Percentiles rank a stretch among this genome's conserved stretches.
phyloP scores from a whole-genome alignment of 2,797 vertebrate genomes.

The Danionella dracula region DNA sequence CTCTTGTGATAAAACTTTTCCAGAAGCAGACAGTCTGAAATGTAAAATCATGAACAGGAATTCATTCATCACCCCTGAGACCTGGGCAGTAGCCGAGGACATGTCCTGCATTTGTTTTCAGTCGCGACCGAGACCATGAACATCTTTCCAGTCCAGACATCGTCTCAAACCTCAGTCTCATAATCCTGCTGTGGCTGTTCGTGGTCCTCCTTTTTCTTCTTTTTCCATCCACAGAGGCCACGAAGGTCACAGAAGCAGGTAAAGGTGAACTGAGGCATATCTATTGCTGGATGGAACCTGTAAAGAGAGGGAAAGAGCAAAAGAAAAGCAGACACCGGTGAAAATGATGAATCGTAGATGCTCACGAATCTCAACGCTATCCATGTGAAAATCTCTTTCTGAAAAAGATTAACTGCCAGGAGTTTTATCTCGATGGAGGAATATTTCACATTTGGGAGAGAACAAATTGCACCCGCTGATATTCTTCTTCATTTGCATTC shows the following conservation, averaged over 20 bases:
- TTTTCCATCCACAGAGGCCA: slow-evolving; percentile 77
- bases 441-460: neutral
- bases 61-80: slow-evolving; percentile 26
- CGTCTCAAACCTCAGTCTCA: slow-evolving; percentile 73
- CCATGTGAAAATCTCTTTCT: neutral
- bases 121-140: slow-evolving; percentile 1
- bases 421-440: neutral
- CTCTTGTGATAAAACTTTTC: too few species aligned
- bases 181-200: slow-evolving; percentile 50
- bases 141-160: slow-evolving; percentile 15
- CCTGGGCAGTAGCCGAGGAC: slow-evolving; percentile 8
- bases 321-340: slow-evolving; percentile 6
- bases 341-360: slow-evolving; percentile 16
- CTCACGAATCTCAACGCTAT: neutral
- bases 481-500: neutral
- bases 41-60: slow-evolving; percentile 8
- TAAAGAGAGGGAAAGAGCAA: slow-evolving; percentile 17
- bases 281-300: slow-evolving; percentile 53
- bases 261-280: slow-evolving; percentile 91
- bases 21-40: too few species aligned
- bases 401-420: neutral
- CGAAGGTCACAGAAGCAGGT: slow-evolving; percentile 93
- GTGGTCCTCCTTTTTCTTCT: slow-evolving; percentile 66
- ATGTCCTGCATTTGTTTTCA: slow-evolving; percentile 1
- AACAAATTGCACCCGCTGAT: neutral